These are phyloP conservation scores for Notolabrus celidotus DNA, from an alignment of 2,797 vertebrate species.

Conservation along the genomic window DNA sequence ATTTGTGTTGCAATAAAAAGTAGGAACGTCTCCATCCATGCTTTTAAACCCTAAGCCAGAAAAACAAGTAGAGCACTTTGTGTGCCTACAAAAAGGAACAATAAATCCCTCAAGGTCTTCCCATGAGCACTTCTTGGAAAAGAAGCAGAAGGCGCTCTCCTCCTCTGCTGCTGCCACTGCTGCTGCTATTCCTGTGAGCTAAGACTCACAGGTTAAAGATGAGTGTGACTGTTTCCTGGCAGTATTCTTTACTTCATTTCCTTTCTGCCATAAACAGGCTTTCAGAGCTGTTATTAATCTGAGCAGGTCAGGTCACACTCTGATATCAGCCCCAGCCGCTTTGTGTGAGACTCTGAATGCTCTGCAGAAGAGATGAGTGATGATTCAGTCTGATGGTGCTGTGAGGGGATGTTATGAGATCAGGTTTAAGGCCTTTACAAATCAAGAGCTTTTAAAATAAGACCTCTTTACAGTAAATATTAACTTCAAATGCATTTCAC, in stretches of 20 bases:
- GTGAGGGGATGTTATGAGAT: neutral
- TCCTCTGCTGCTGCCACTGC: too few species aligned
- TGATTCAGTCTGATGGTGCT: neutral
- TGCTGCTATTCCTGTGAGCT: slow-evolving; percentile 1
- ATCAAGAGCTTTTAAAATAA: too few species aligned
- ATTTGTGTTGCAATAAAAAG: slow-evolving; percentile 43
- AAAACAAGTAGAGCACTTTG: slow-evolving; percentile 19
- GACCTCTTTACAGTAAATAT: too few species aligned
- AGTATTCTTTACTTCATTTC: slow-evolving; percentile 4
- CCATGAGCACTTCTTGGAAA: neutral
- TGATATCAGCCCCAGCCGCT: neutral
- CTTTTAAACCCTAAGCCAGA: slow-evolving; percentile 9
- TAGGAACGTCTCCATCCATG: neutral
- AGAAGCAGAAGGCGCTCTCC: neutral
- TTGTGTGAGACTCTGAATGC: neutral
- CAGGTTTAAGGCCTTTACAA: too few species aligned
- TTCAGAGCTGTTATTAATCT: slow-evolving; percentile 13
- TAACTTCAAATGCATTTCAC: too few species aligned
- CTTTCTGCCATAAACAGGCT: neutral
- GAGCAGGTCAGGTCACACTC: slow-evolving; percentile 8
- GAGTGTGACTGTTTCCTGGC: neutral
- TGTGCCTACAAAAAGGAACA: slow-evolving; percentile 10
- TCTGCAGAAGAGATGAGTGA: neutral
- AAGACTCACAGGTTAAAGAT: slow-evolving; percentile 18
- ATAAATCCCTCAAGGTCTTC: slow-evolving; percentile 37